Evolutionary conservation across 2,113 vertebrate genomes (phyloP).

Genomic region (zebrafish (Danio rerio)): GRCz12tu NC_133186.1:19151501-19152000

Average conservation of each 20-base stretch:
- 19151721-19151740: slow-evolving; percentile 9
- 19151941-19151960: slow-evolving; percentile 3
- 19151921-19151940: slow-evolving; percentile 44
- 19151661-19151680: background rate
- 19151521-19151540: too few species aligned
- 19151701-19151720: background rate
- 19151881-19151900: slow-evolving; percentile 59
- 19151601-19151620: background rate
- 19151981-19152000: slow-evolving; percentile 56
- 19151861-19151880: slow-evolving; percentile 5
- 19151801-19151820: slow-evolving; percentile 18
- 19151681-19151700: background rate
- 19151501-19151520: too few species aligned
- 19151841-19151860: slow-evolving; percentile 11
- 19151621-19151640: too few species aligned
- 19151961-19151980: background rate
- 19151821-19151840: background rate
- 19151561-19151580: background rate
- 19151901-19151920: slow-evolving; percentile 62
- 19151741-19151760: slow-evolving; percentile 18
- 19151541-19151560: too few species aligned
- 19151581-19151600: background rate
- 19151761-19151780: slow-evolving; percentile 10
- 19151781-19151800: slow-evolving; percentile 33
- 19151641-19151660: background rate